These are phyloP conservation scores for Sycophaga agraensis DNA, from an alignment of 1,140 invertebrate genomes.

Conservation along the genomic window DNA sequence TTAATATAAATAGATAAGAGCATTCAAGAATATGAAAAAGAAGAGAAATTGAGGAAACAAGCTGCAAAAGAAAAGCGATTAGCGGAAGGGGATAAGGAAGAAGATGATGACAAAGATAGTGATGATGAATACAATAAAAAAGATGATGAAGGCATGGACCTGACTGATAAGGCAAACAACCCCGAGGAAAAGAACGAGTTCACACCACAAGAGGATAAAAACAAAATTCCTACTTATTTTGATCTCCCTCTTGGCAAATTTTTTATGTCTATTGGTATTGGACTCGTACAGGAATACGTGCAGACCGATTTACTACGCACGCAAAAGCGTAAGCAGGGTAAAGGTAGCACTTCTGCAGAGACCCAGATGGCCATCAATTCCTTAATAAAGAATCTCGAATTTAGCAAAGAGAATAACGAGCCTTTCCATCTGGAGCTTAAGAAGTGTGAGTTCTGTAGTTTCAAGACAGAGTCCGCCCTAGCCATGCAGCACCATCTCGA, in stretches of 20 bases:
- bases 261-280: slow-evolving; percentile 88
- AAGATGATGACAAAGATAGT: slow-evolving; percentile 46
- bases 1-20: slow-evolving; percentile 56
- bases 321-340: slow-evolving; percentile 76
- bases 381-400: slow-evolving; percentile 79
- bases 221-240: slow-evolving; percentile 67
- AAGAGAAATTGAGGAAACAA: slow-evolving; percentile 46
- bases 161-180: slow-evolving; percentile 41
- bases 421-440: slow-evolving; percentile 77
- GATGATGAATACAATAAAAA: slow-evolving; percentile 48
- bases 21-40: slow-evolving; percentile 61
- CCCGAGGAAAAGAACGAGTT: slow-evolving; percentile 35
- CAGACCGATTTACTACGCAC: slow-evolving; percentile 86
- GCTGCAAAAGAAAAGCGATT: slow-evolving; percentile 42
- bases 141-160: slow-evolving; percentile 37
- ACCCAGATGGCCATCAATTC: slow-evolving; percentile 78
- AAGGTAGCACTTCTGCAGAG: slow-evolving; percentile 64
- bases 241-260: slow-evolving; percentile 87
- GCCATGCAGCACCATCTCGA: slow-evolving; percentile 89
- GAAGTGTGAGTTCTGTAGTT: slow-evolving; percentile 89
- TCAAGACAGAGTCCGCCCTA: slow-evolving; percentile 86
- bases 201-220: slow-evolving; percentile 43
- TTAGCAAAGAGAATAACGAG: slow-evolving; percentile 86
- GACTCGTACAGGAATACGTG: slow-evolving; percentile 89
- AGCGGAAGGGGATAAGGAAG: slow-evolving; percentile 40